Base-by-base conservation (phyloP, 1,140 invertebrate genomes). In the Trachymyrmex cornetzi region DNA sequence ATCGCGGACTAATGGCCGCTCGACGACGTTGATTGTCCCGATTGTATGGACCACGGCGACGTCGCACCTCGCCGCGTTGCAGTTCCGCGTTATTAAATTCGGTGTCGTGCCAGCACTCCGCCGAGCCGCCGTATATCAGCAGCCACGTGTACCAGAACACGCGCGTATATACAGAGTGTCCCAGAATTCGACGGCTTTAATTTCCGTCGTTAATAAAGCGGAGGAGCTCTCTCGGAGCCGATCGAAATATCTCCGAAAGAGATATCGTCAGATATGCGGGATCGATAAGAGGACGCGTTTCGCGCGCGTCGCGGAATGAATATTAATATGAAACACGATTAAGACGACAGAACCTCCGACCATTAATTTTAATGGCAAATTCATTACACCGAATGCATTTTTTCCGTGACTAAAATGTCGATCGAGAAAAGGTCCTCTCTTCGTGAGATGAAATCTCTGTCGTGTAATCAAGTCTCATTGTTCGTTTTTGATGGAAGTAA, bases 11-110 rank as follows among this genome's bases (percentile, higher is more conserved):
- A 71, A 81, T 71, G 79, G 64, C 22, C 64, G 64, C 64, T 44
- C 79, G 79, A 81, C 64, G 64, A 81, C 79, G 79, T 81, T 81
- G 79, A 81, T 81, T 81, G 79, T 81, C 79, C 79, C 79, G 79
- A 81, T 81, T 81, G 79, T 81, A 81, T 55, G 77, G 77, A 53
- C 59, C 77, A 19, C 77, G 75, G 16, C 75, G 75, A 19, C 71
- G 72, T 81, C 66, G 79, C 79, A 81, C 50, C 64, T 81, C 79
- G 64, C 22, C 79, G 79, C 64, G 34, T 30, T 64, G 50, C 79
- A 81, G 79, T 81, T 81, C 50, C 79, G 79, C 79, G 79, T 81
- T 81, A 81, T 81, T 81, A 81, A 81, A 81, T 81, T 81, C 79
- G 79, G 64, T 44, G 66, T 57, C 64, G 77, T 61, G 79, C 50